A percentile compares a stretch with the other conserved stretches of the same genome.
Evolutionary conservation across 2,113 vertebrate genomes (phyloP).

Genomic region (Brachionichthys hirsutus): DNA sequence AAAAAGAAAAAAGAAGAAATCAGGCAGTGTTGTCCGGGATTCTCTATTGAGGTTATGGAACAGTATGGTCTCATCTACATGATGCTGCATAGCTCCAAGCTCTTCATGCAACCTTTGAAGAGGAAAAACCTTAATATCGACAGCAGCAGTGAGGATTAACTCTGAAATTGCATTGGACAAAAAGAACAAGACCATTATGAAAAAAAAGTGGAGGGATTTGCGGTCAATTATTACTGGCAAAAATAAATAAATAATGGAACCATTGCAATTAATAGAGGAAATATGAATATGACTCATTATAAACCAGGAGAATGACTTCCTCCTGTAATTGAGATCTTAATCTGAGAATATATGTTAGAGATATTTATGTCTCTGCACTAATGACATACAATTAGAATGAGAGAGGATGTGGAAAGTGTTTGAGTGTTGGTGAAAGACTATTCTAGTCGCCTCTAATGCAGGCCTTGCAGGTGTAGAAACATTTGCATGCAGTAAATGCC

Average conservation of each 20-base stretch:
- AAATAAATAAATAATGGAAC: slow-evolving; percentile 43
- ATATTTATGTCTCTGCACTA: slow-evolving; percentile 53
- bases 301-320: slow-evolving; percentile 34
- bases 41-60: neutral
- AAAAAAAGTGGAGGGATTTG: slow-evolving; percentile 41
- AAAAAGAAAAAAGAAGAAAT: too few relatives aligned
- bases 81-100: neutral
- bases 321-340: slow-evolving; percentile 61
- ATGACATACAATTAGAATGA: slow-evolving; percentile 67
- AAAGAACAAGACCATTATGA: slow-evolving; percentile 34
- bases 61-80: neutral
- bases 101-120: too few relatives aligned
- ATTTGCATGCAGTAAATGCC: slow-evolving; percentile 19
- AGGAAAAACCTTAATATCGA: too few relatives aligned
- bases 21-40: too few relatives aligned
- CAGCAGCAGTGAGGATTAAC: neutral
- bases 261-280: slow-evolving; percentile 10
- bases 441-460: slow-evolving; percentile 16
- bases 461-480: slow-evolving; percentile 15
- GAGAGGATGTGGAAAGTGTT: slow-evolving; percentile 30
- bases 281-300: slow-evolving; percentile 48
- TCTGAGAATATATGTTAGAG: slow-evolving; percentile 55
- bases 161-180: slow-evolving; percentile 22
- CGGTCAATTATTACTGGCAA: slow-evolving; percentile 50
- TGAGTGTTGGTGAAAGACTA: slow-evolving; percentile 22